Conservation (phyloP, 2,797 vertebrate species). For the Protonibea diacanthus region DNA sequence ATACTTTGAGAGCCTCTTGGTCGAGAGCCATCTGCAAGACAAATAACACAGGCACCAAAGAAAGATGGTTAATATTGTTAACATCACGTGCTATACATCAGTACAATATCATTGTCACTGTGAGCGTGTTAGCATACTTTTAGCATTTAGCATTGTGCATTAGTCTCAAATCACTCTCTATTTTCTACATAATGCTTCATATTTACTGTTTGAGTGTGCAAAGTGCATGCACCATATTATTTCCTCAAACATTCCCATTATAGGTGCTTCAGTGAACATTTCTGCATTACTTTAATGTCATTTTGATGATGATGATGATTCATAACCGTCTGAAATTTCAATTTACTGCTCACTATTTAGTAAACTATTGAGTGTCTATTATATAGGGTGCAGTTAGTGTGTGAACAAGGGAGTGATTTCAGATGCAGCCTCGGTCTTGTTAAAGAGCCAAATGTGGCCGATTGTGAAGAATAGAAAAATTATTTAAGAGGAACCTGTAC, state of each 20-base stretch:
- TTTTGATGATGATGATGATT: not conserved
- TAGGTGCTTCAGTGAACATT: not conserved
- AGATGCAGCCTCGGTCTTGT: not conserved
- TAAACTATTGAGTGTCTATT: not conserved
- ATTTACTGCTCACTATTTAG: not conserved
- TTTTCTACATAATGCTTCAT: no score
- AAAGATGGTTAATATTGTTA: not conserved
- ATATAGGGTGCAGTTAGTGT: not conserved
- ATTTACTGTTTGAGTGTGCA: not conserved
- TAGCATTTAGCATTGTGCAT: not conserved
- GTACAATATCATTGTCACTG: not conserved
- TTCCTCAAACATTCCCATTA: not conserved
- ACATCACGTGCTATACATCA: not conserved
- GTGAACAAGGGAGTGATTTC: not conserved
- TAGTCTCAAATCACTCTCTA: no score
- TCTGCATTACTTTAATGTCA: not conserved
- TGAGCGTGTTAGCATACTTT: not conserved
- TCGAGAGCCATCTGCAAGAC: not conserved
- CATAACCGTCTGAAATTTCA: not conserved
- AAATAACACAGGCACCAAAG: not conserved
- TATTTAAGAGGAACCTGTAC: constrained; percentile 1
- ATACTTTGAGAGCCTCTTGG: no score
- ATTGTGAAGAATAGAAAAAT: not conserved
- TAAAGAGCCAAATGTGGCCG: constrained; percentile 5
- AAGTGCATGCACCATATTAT: not conserved